These are phyloP conservation scores for Ibidorhyncha struthersii DNA, from an alignment of 2,113 vertebrate genomes.

Conservation along the genomic window DNA sequence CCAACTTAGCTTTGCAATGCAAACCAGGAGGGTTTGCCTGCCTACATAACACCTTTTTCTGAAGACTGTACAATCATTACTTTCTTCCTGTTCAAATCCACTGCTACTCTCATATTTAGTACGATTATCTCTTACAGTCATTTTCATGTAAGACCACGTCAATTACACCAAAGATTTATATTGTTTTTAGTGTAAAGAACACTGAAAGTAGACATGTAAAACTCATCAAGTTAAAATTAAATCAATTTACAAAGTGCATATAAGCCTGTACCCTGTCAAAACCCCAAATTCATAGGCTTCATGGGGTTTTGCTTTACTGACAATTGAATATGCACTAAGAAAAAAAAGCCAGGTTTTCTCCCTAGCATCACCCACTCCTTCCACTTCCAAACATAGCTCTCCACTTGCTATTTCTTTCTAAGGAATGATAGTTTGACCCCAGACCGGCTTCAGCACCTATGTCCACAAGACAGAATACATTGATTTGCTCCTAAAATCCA, in stretches of 20 bases:
- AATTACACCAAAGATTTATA: not conserved
- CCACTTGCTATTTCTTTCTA: not conserved
- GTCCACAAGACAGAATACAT: not conserved
- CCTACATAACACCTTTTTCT: not conserved
- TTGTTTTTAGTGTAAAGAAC: not conserved
- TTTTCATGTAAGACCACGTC: not conserved
- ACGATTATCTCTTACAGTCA: rapidly evolving
- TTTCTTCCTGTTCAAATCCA: not conserved
- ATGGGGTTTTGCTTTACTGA: not conserved
- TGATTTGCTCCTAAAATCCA: not conserved
- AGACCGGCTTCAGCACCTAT: not conserved
- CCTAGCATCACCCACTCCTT: not conserved
- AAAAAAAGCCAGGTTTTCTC: not conserved
- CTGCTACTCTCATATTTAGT: not conserved
- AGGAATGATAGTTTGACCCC: not conserved
- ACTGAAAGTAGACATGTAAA: not conserved
- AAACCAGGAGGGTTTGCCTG: not conserved
- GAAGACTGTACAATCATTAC: not conserved
- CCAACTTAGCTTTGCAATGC: not conserved
- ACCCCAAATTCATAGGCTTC: not conserved
- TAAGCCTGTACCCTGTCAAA: not conserved
- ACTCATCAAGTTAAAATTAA: rapidly evolving
- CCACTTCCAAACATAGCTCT: not conserved
- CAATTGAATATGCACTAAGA: not conserved
- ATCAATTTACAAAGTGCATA: not conserved